Percentiles rank a stretch among this genome's conserved stretches.
Evolutionary conservation across 2,113 vertebrate genomes (phyloP).

Genomic region (Cottus gobio): DNA sequence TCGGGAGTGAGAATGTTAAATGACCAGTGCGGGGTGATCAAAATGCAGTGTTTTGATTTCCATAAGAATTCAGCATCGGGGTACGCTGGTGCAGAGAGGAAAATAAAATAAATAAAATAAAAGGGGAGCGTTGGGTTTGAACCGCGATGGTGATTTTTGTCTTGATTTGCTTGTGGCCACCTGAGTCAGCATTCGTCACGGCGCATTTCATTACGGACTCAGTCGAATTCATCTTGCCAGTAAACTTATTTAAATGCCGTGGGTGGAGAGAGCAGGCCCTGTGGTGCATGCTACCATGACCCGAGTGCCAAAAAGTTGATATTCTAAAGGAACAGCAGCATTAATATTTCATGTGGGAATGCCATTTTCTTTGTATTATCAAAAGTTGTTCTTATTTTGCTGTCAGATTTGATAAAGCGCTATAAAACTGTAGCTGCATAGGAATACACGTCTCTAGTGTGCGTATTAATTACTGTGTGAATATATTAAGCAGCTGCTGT

Average conservation of each 20-base stretch:
- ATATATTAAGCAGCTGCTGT: conserved; percentile 19
- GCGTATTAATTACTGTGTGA: conserved; percentile 50
- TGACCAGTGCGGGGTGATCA: conserved; percentile 42
- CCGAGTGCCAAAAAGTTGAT: conserved; percentile 64
- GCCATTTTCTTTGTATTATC: conserved; percentile 61
- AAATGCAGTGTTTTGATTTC: conserved; percentile 22
- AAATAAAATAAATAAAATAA: conserved; percentile 47
- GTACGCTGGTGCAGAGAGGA: conserved; percentile 21
- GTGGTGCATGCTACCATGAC: conserved; percentile 38
- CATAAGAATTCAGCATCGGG: conserved; percentile 22
- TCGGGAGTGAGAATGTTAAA: conserved; percentile 41
- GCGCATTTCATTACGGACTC: conserved; percentile 51
- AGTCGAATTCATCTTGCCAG: conserved; percentile 56
- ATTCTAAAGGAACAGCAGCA: conserved; percentile 57
- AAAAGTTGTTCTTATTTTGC: conserved; percentile 49
- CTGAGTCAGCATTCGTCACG: conserved; percentile 72
- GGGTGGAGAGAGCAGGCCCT: conserved; percentile 34
- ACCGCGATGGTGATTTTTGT: conserved; percentile 47
- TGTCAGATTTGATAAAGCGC: conserved; percentile 48
- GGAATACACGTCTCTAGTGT: conserved; percentile 30
- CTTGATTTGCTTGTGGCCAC: conserved; percentile 67
- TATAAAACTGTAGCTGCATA: conserved; percentile 45
- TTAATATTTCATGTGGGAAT: conserved; percentile 67
- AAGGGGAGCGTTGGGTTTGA: conserved; percentile 38
- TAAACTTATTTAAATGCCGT: conserved; percentile 72